Evolutionary conservation across 2,888 invertebrate species (phyloP).

Genomic region (Stenichneumon culpator): DNA sequence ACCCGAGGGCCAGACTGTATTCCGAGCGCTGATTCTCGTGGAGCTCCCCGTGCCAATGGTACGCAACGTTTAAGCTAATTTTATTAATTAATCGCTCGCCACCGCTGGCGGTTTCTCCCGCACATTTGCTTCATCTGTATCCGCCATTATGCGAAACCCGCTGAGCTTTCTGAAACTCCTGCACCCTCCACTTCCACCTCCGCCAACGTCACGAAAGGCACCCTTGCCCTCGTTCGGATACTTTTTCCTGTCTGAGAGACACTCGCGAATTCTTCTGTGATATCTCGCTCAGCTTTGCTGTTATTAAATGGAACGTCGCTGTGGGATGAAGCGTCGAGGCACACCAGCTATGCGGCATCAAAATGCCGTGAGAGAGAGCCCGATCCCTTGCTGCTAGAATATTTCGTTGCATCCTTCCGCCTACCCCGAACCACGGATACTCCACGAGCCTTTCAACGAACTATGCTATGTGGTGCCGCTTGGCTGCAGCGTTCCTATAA

Average conservation of each 20-base stretch:
- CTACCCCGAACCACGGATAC: slow-evolving; percentile 31
- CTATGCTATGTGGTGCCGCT: slow-evolving; percentile 5
- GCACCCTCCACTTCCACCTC: too few relatives aligned
- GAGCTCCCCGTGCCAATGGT: slow-evolving; percentile 53
- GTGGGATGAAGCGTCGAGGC: background rate
- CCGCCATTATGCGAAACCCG: slow-evolving; percentile 7
- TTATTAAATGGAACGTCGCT: slow-evolving; percentile 2
- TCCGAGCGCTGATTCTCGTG: slow-evolving; percentile 41
- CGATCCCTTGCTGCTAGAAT: slow-evolving; percentile 28
- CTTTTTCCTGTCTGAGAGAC: background rate
- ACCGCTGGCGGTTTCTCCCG: slow-evolving; percentile 21
- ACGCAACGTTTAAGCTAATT: slow-evolving; percentile 66
- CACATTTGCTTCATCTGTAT: slow-evolving; percentile 14
- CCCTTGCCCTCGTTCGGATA: background rate
- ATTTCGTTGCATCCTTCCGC: slow-evolving; percentile 40
- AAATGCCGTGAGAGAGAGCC: slow-evolving; percentile 7
- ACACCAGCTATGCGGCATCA: slow-evolving; percentile 13
- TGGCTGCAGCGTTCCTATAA: slow-evolving; percentile 2
- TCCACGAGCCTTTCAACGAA: slow-evolving; percentile 33
- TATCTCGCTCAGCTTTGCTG: background rate
- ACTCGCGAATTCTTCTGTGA: slow-evolving; percentile 22
- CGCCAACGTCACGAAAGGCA: background rate
- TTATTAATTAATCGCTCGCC: slow-evolving; percentile 69
- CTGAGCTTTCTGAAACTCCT: background rate
- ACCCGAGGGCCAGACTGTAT: slow-evolving; percentile 24